Conservation (phyloP, 2,113 vertebrate genomes). For the Podarcis cretensis region DNA sequence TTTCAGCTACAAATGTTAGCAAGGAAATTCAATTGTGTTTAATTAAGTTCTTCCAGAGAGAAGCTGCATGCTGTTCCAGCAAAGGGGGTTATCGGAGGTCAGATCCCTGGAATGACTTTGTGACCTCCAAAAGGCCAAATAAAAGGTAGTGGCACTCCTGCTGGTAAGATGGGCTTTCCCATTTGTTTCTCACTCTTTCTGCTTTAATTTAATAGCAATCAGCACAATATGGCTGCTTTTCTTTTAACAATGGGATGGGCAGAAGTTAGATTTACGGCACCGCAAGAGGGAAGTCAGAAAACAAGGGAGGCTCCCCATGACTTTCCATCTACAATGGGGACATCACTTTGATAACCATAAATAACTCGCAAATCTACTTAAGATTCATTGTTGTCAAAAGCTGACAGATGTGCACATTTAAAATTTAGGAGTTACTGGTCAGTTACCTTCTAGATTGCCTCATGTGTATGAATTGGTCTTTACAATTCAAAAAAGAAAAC, state of each 20-base stretch:
- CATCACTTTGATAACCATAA: conserved; percentile 75
- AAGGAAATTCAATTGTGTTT: conserved; percentile 91
- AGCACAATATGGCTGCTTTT: conserved; percentile 91
- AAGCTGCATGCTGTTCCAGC: conserved; percentile 77
- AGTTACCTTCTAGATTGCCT: conserved; percentile 45
- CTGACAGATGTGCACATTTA: conserved; percentile 71
- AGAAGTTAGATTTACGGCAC: conserved; percentile 85
- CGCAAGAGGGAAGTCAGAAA: conserved; percentile 77
- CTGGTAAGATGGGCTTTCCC: conserved; percentile 82
- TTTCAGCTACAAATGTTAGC: conserved; percentile 88
- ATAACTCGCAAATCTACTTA: conserved; percentile 79
- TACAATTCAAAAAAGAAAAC: conserved; percentile 46
- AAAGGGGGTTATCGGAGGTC: conserved; percentile 87
- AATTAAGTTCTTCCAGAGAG: conserved; percentile 88
- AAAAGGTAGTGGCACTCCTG: conserved; percentile 84
- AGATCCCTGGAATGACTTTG: conserved; percentile 88
- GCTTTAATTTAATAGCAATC: conserved; percentile 93
- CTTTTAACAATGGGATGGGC: conserved; percentile 82
- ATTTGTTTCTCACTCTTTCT: conserved; percentile 83
- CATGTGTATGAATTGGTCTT: conserved; percentile 19
- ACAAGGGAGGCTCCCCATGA: conserved; percentile 74
- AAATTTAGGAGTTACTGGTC: conserved; percentile 51
- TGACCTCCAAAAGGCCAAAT: conserved; percentile 90
- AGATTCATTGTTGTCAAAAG: conserved; percentile 79
- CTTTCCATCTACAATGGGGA: conserved; percentile 83